Evolutionary conservation across 2,888 invertebrate genomes (phyloP), one percentile per base, ranked within the genome.

Genomic region (Cremastinae sp.): DNA sequence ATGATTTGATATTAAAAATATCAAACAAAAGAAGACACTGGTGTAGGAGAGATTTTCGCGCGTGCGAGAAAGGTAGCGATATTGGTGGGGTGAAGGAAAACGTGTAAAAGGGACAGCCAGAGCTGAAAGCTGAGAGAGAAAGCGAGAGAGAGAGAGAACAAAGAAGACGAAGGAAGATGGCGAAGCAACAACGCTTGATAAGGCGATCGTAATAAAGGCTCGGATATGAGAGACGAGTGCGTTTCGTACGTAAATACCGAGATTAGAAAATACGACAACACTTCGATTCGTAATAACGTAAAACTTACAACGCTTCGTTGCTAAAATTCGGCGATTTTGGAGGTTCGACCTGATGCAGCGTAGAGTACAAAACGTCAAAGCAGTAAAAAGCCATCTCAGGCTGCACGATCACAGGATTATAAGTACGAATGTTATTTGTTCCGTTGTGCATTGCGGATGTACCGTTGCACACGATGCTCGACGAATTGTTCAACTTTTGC

Each of bases 361-460:
- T 97, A 91, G 95, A 94, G 91, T 98, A 96, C 82, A 99, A 94
- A 85, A 98, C 98, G 92, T 99, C 99, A 92, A 99, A 99, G 93
- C 99, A 99, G 92, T 96, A 99, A 92, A 96, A 97, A 90, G 98
- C 98, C 99, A 99, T 99, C 90, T 98, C 98, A 80, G 96, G 95
- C 90, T 95, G 94, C 83, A 96, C 97, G 83, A 97, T 95, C 89
- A 91, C 90, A 68, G 91, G 91, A 84, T 92, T 92, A 28, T 28
- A 28, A 28, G 28, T 28, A 78, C 89, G 88, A 79, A 90, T 87
- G n/a, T 74, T 66, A 55, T 82, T 83, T 20, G 75, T 81, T 66
- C 90, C 90, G 84, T 90, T 91, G 73, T 85, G 85, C 85, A 90
- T 90, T 88, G 91, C 91, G 84, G 91, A 86, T 85, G 91, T 91